These are phyloP conservation scores for Marisa cornuarietis DNA, from an alignment of 1,140 invertebrate species.

Conservation along the genomic window DNA sequence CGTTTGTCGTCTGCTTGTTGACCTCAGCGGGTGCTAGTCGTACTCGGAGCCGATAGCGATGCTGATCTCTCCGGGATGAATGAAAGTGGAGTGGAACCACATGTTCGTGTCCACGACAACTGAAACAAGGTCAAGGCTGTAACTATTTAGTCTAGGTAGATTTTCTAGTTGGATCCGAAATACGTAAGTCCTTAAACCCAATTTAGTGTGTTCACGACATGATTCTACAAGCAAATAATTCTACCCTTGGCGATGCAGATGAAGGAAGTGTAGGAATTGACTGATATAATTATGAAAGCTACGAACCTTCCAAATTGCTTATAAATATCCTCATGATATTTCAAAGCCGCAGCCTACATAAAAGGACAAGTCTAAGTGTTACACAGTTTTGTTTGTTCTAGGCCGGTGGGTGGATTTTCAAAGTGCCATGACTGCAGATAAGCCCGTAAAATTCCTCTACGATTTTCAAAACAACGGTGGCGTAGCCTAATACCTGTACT, in stretches of 20 bases:
- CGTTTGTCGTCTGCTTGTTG: too few species aligned
- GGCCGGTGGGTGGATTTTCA: background rate
- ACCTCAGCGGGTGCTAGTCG: slow-evolving; percentile 33
- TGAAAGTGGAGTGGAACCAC: slow-evolving; percentile 59
- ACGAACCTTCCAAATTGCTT: background rate
- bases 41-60: slow-evolving; percentile 61
- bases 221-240: too few species aligned
- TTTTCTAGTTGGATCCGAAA: too few species aligned
- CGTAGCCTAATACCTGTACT: too few species aligned
- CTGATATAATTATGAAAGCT: background rate
- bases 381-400: background rate
- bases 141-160: background rate
- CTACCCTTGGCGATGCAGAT: background rate
- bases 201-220: too few species aligned
- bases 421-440: background rate
- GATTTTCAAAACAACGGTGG: background rate
- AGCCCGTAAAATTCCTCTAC: background rate
- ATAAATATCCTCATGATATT: background rate
- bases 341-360: background rate
- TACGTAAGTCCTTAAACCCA: too few species aligned
- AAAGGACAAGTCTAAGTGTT: background rate
- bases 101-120: slow-evolving; percentile 58
- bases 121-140: slow-evolving; percentile 40
- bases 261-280: background rate
- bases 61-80: slow-evolving; percentile 57